A percentile compares a stretch with the other conserved stretches of the same genome.
These are phyloP conservation scores for Ceratitis capitata DNA, from an alignment of 1,140 invertebrate species.

Conservation along the genomic window DNA sequence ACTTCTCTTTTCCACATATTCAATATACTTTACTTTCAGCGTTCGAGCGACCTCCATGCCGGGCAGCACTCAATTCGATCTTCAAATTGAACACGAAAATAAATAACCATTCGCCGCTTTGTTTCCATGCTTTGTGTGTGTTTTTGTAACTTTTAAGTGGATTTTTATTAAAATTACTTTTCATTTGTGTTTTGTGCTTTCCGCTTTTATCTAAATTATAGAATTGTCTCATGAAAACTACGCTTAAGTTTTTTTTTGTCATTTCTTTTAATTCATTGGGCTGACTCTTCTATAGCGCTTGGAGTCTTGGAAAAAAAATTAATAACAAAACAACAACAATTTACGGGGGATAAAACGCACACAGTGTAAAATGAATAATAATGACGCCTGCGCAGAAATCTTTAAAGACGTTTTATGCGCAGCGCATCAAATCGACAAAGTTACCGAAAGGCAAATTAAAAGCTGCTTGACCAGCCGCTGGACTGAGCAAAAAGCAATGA, in stretches of 20 bases:
- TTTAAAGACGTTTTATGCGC: slow-evolving; percentile 8
- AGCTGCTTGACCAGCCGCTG: not conserved
- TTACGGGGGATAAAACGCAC: not conserved
- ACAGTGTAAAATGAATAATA: slow-evolving; percentile 24
- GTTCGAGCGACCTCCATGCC: not conserved
- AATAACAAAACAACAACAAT: not conserved
- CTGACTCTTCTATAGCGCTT: too few species aligned
- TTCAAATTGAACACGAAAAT: not conserved
- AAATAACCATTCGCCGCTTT: not conserved
- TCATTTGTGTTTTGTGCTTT: not conserved
- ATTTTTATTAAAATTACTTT: slow-evolving; percentile 36
- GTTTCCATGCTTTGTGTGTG: too few species aligned
- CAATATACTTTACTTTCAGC: too few species aligned
- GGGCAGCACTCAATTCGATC: not conserved
- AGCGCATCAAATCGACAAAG: slow-evolving; percentile 1
- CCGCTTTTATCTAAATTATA: not conserved
- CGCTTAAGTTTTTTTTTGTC: not conserved
- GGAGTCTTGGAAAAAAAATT: too few species aligned
- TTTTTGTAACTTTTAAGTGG: slow-evolving; percentile 13
- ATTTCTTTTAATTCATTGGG: too few species aligned
- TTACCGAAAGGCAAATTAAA: not conserved
- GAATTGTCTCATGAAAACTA: not conserved
- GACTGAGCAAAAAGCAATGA: not conserved
- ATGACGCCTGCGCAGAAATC: not conserved
- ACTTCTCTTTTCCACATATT: not conserved